Percentiles rank a stretch among this genome's conserved stretches.
phyloP scores from a whole-genome alignment of 2,113 vertebrate genomes.

The Phainopepla nitens region DNA sequence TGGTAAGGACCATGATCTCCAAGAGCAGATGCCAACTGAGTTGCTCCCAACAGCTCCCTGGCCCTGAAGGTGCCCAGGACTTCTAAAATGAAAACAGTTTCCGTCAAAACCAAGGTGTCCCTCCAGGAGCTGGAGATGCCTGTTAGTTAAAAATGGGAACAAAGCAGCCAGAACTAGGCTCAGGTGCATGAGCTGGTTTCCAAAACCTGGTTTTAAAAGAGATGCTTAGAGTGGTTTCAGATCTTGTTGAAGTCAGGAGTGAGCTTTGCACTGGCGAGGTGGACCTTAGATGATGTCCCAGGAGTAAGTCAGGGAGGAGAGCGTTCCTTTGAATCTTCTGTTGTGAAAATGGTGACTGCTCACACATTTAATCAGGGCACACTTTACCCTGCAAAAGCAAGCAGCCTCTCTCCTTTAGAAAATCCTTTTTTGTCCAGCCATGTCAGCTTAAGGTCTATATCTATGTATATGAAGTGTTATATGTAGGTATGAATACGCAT shows the following conservation, averaged over 20 bases:
- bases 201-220: neutral
- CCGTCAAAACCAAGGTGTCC: neutral
- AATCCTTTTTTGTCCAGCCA: neutral
- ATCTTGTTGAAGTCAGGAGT: neutral
- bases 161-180: neutral
- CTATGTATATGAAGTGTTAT: rapidly evolving
- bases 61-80: neutral
- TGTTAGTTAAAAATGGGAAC: neutral
- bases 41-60: neutral
- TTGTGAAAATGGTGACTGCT: neutral
- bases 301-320: neutral
- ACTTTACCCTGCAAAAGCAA: neutral
- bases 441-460: neutral
- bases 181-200: neutral
- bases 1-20: neutral
- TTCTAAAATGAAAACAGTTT: neutral
- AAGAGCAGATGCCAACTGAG: neutral
- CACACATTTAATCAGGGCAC: neutral
- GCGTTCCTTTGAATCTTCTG: rapidly evolving
- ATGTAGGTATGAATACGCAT: rapidly evolving
- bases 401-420: neutral
- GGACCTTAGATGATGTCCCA: neutral
- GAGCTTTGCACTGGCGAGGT: neutral
- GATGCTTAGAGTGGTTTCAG: neutral
- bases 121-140: neutral